phyloP scores from a whole-genome alignment of 1,140 invertebrate species.

The Eumaeus atala region DNA sequence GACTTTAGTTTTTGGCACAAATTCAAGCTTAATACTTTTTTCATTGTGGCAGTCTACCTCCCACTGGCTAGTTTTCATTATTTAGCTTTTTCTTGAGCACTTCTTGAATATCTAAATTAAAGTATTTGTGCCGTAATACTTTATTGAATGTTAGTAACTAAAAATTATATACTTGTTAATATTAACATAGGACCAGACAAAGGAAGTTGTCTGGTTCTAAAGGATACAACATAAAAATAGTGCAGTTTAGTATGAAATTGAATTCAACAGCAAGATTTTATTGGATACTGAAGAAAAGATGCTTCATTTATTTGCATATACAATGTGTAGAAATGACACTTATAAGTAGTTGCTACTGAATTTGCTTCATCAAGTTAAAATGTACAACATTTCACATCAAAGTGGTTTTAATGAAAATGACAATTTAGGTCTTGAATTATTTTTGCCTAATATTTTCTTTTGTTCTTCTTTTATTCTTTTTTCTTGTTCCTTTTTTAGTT shows the following conservation, averaged over 20 bases:
- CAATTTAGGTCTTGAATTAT: slow-evolving; percentile 95
- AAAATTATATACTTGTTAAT: no score
- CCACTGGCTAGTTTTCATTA: no score
- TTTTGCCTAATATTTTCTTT: slow-evolving; percentile 97
- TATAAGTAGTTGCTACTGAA: slow-evolving; percentile 6
- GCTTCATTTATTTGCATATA: not conserved
- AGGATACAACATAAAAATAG: not conserved
- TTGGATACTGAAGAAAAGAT: not conserved
- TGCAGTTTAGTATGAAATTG: not conserved
- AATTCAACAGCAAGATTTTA: not conserved
- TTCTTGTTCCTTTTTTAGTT: slow-evolving; percentile 93
- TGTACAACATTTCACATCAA: slow-evolving; percentile 71
- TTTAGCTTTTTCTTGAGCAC: no score
- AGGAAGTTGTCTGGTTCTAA: no score
- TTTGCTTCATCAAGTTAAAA: slow-evolving; percentile 14
- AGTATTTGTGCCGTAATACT: no score
- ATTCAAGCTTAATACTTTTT: no score
- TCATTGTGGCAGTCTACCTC: no score
- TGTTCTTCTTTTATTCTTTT: slow-evolving; percentile 95
- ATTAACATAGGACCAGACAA: no score
- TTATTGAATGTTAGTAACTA: no score
- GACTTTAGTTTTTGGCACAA: no score
- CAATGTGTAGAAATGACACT: not conserved
- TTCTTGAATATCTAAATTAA: no score
- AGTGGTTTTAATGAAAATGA: slow-evolving; percentile 92